phyloP scores from a whole-genome alignment of 2,113 vertebrate species.

The Lycaon pictus region DNA sequence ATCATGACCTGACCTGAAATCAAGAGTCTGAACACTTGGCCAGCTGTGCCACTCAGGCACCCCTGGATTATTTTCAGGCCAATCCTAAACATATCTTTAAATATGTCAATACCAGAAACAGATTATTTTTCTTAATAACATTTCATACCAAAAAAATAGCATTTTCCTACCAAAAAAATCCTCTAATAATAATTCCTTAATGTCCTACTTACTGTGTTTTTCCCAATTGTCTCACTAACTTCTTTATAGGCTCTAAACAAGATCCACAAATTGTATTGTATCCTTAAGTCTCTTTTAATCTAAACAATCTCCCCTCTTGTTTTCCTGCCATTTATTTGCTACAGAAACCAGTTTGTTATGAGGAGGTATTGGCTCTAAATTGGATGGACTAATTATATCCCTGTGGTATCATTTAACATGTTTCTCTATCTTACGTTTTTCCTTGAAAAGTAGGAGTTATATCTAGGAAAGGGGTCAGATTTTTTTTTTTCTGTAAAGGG shows the following conservation, averaged over 20 bases:
- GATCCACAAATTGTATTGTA: background rate
- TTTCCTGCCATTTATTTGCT: slow-evolving; percentile 44
- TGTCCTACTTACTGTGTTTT: slow-evolving; percentile 37
- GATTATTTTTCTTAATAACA: background rate
- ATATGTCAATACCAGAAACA: background rate
- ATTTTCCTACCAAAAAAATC: slow-evolving; percentile 37
- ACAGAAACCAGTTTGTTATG: slow-evolving; percentile 43
- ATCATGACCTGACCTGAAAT: background rate
- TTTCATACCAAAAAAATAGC: background rate
- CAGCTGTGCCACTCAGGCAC: background rate
- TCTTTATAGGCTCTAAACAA: slow-evolving; percentile 1
- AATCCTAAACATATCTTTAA: slow-evolving; percentile 32
- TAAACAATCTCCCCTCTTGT: background rate
- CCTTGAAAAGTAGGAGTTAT: slow-evolving; percentile 31
- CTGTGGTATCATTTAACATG: background rate
- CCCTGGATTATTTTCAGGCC: slow-evolving; percentile 5
- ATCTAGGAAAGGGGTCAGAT: background rate
- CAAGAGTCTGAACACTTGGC: background rate
- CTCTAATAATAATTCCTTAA: slow-evolving; percentile 27
- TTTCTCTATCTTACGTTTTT: slow-evolving; percentile 39
- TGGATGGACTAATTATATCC: background rate
- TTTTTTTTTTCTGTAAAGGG: background rate
- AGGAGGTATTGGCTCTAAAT: background rate
- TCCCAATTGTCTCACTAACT: background rate
- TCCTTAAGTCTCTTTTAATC: slow-evolving; percentile 46